Conservation (phyloP, 2,888 invertebrate genomes). For the Coenonympha arcania region DNA sequence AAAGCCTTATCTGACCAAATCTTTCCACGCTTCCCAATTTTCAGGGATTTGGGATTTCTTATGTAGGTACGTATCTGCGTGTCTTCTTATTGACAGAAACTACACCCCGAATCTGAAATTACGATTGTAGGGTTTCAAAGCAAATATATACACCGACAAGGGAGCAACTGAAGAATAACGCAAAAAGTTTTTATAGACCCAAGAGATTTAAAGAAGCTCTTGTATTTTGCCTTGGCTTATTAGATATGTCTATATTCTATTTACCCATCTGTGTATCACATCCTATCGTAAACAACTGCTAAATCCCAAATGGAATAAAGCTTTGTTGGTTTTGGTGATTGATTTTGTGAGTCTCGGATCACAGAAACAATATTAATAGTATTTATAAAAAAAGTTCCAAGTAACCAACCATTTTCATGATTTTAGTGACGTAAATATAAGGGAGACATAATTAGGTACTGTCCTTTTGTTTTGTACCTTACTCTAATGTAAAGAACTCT, state of each 20-base stretch:
- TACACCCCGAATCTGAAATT: not conserved
- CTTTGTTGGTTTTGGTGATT: too few relatives aligned
- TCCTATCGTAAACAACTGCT: too few relatives aligned
- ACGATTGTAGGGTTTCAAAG: not conserved
- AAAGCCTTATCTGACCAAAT: slow-evolving; percentile 23
- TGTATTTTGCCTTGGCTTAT: not conserved
- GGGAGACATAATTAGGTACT: too few relatives aligned
- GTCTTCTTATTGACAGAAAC: not conserved
- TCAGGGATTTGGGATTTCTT: slow-evolving; percentile 14
- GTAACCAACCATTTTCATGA: too few relatives aligned
- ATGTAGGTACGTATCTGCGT: slow-evolving; percentile 2
- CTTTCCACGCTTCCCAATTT: slow-evolving; percentile 18
- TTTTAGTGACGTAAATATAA: too few relatives aligned
- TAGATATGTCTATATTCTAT: not conserved
- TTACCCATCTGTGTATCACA: too few relatives aligned
- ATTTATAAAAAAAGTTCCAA: too few relatives aligned
- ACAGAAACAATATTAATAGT: too few relatives aligned
- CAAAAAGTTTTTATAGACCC: not conserved
- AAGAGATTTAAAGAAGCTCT: not conserved
- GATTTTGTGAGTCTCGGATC: too few relatives aligned
- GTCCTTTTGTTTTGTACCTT: too few relatives aligned
- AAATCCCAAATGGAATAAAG: too few relatives aligned
- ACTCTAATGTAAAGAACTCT: not conserved
- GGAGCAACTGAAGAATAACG: not conserved
- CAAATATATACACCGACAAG: not conserved